Conservation (phyloP, 2,888 invertebrate genomes). For the Hipparchia sbordonii region DNA sequence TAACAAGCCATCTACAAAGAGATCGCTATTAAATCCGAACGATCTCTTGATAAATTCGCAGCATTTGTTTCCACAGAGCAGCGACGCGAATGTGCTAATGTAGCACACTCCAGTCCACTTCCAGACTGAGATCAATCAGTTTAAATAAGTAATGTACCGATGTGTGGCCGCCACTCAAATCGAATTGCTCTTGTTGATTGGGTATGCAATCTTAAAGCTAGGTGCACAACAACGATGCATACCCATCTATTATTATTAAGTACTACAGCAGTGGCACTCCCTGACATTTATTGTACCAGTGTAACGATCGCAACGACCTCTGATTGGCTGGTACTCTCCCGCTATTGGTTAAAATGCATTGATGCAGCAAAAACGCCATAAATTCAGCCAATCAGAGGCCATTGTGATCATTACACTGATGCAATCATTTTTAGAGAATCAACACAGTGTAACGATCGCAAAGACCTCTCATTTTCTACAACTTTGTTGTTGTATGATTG, state of each 20-base stretch:
- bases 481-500: too few relatives aligned
- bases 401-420: too few relatives aligned
- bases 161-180: constrained; percentile 36
- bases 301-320: too few relatives aligned
- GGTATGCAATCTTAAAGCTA: constrained; percentile 27
- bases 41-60: constrained; percentile 21
- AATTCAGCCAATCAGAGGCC: too few relatives aligned
- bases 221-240: not conserved
- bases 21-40: not conserved
- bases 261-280: too few relatives aligned
- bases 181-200: constrained; percentile 37
- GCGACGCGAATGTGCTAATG: constrained; percentile 19
- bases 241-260: not conserved
- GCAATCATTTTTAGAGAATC: too few relatives aligned
- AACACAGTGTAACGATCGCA: too few relatives aligned
- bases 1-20: not conserved
- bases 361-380: too few relatives aligned
- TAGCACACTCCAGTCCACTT: not conserved
- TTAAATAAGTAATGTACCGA: constrained; percentile 32
- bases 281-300: too few relatives aligned
- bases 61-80: constrained; percentile 19
- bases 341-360: too few relatives aligned
- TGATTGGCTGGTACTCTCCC: too few relatives aligned
- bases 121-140: constrained; percentile 32
- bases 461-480: too few relatives aligned